Percentiles rank a stretch among this genome's conserved stretches.
Evolutionary conservation across 2,113 vertebrate genomes (phyloP).

Genomic region (Laticauda laticaudata): DNA sequence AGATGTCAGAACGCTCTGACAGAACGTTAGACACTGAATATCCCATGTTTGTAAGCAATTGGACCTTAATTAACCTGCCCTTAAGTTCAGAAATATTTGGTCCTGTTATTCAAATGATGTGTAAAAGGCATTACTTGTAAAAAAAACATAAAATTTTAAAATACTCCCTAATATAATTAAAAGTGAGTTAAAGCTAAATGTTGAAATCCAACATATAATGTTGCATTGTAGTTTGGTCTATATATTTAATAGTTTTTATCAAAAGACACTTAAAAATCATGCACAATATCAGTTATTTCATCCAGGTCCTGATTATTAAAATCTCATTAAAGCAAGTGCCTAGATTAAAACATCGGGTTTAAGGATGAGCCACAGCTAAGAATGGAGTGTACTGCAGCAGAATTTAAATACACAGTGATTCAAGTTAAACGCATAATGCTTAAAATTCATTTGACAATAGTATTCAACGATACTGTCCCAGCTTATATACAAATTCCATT

Average conservation of each 20-base stretch:
- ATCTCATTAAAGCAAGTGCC: background rate
- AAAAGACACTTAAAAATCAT: background rate
- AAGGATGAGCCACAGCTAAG: background rate
- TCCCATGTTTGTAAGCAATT: background rate
- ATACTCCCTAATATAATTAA: background rate
- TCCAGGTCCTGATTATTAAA: background rate
- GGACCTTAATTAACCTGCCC: constrained; percentile 19
- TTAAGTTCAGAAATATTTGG: constrained; percentile 12
- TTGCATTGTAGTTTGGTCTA: background rate
- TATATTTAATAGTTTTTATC: background rate
- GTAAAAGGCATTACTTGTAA: constrained; percentile 8
- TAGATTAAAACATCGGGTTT: background rate
- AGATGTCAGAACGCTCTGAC: constrained; percentile 6
- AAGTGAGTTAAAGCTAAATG: background rate
- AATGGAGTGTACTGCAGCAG: background rate
- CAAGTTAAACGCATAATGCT: background rate
- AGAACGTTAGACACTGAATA: constrained; percentile 7
- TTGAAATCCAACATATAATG: background rate
- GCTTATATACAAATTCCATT: background rate
- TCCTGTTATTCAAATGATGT: background rate
- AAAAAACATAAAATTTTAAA: background rate
- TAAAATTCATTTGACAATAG: background rate
- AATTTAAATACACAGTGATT: background rate
- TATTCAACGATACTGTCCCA: background rate
- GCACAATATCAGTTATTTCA: background rate